Evolutionary conservation across 2,113 vertebrate genomes (phyloP).

Genomic region (Scalopus aquaticus): DNA sequence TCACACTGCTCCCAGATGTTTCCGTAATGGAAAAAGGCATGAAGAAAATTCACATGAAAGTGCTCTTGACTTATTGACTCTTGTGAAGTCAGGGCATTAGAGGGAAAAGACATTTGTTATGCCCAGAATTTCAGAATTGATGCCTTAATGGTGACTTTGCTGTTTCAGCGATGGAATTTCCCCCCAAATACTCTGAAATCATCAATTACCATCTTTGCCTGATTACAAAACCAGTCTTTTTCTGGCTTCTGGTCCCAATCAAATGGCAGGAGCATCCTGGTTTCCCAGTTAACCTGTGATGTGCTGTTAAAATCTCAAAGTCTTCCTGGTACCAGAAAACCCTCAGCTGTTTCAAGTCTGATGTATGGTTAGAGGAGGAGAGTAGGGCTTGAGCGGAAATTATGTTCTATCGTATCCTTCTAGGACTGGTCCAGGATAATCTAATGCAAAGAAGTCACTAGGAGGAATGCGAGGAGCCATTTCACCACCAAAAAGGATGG

Average conservation of each 20-base stretch:
- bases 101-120: background rate
- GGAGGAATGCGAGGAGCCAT: background rate
- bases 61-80: background rate
- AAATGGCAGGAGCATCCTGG: background rate
- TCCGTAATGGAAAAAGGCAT: background rate
- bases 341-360: background rate
- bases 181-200: background rate
- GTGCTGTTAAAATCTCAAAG: background rate
- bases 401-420: background rate
- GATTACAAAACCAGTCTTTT: background rate
- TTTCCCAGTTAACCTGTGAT: background rate
- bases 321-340: background rate
- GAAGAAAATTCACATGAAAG: background rate
- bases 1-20: background rate
- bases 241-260: background rate
- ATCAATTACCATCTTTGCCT: background rate
- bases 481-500: background rate
- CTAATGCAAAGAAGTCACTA: background rate
- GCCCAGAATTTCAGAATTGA: constrained; percentile 9
- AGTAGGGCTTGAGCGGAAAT: background rate
- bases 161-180: background rate
- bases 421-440: background rate
- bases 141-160: background rate
- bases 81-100: background rate
- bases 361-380: background rate